Conservation (phyloP, 2,888 invertebrate genomes). For the Artemia sp. region DNA sequence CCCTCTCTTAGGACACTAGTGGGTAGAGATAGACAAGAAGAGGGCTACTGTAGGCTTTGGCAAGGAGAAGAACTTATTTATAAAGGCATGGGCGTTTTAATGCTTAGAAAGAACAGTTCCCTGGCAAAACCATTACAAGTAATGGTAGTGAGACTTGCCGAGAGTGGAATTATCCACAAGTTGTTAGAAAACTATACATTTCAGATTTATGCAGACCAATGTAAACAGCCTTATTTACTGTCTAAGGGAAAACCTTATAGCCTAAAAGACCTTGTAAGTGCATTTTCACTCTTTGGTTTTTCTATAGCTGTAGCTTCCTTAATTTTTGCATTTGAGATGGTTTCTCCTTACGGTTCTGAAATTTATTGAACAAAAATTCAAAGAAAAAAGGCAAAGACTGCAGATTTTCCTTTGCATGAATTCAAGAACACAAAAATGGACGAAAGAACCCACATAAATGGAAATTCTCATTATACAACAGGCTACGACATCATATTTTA, state of each 20-base stretch:
- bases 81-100: not conserved
- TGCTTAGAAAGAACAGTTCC: not conserved
- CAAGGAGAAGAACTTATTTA: not conserved
- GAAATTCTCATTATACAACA: too few species aligned
- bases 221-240: conserved; percentile 4
- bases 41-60: not conserved
- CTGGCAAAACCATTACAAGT: not conserved
- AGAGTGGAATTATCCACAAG: not conserved
- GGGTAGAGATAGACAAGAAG: not conserved
- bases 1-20: not conserved
- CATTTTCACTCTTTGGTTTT: not conserved
- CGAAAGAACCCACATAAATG: too few species aligned
- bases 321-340: too few species aligned
- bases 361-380: too few species aligned
- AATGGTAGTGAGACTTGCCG: not conserved
- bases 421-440: too few species aligned
- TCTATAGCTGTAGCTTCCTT: too few species aligned
- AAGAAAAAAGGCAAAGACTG: too few species aligned
- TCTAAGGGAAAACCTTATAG: not conserved
- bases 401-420: too few species aligned
- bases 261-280: conserved; percentile 3
- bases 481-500: too few species aligned
- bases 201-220: not conserved
- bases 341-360: too few species aligned
- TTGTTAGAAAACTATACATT: not conserved